phyloP scores from a whole-genome alignment of 2,888 invertebrate species.

The Mythimna albipuncta region DNA sequence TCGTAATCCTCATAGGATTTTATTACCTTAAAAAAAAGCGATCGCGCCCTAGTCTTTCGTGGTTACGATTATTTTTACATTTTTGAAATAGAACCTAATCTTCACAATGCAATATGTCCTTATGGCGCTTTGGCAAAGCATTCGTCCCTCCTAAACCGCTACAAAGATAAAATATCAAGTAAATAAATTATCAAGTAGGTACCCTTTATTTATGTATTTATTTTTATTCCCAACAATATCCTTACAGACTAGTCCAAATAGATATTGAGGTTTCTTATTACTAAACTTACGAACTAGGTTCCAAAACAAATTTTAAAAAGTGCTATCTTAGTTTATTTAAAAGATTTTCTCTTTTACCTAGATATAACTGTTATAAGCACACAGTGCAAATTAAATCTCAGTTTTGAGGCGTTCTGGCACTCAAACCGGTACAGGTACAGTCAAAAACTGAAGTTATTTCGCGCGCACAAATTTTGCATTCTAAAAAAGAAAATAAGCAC shows the following conservation, averaged over 20 bases:
- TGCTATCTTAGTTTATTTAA: not conserved
- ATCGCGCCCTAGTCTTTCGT: too few species aligned
- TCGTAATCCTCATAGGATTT: too few species aligned
- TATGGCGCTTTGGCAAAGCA: too few species aligned
- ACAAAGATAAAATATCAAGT: not conserved
- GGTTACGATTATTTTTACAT: too few species aligned
- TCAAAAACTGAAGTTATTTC: not conserved
- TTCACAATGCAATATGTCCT: too few species aligned
- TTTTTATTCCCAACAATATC: too few species aligned
- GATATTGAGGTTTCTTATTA: too few species aligned
- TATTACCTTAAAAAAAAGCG: too few species aligned
- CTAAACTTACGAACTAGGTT: too few species aligned
- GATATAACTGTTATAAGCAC: not conserved
- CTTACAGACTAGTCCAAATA: too few species aligned
- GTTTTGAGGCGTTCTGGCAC: not conserved
- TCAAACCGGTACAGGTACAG: not conserved
- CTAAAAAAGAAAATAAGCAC: not conserved
- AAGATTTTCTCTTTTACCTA: not conserved
- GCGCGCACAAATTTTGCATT: not conserved
- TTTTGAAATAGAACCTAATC: too few species aligned
- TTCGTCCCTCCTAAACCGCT: not conserved
- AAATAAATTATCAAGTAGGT: not conserved
- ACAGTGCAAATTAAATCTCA: not conserved
- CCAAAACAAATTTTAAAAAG: too few species aligned
- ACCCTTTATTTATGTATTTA: not conserved